Evolutionary conservation across 2,888 invertebrate genomes (phyloP).

Genomic region (Escarpia spicata): DNA sequence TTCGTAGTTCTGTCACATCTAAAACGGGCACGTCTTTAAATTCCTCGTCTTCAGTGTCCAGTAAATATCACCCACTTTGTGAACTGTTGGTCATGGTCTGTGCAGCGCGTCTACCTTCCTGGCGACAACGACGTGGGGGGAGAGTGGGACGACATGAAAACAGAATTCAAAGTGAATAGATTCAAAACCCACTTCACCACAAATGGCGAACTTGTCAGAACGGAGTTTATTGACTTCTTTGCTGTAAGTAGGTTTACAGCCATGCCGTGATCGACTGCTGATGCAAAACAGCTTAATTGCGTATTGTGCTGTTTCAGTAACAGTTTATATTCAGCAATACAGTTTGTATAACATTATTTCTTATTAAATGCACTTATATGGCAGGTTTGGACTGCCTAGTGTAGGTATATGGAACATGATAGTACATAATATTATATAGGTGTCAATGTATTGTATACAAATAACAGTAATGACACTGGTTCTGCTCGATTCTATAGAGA

Average conservation of each 20-base stretch:
- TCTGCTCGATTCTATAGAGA: too few species aligned
- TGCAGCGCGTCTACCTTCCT: slow-evolving; percentile 78
- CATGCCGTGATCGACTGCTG: neutral
- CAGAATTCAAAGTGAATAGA: slow-evolving; percentile 74
- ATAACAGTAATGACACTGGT: too few species aligned
- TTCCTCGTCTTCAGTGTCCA: neutral
- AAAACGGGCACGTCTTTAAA: neutral
- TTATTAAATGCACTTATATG: too few species aligned
- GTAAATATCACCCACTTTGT: neutral
- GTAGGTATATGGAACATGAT: too few species aligned
- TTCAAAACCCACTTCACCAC: slow-evolving; percentile 69
- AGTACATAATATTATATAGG: too few species aligned
- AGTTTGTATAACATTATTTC: too few species aligned
- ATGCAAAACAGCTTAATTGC: neutral
- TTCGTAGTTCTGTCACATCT: neutral
- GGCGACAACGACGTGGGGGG: slow-evolving; percentile 99
- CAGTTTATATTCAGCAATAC: too few species aligned
- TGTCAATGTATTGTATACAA: too few species aligned
- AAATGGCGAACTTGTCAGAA: slow-evolving; percentile 56
- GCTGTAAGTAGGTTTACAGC: slow-evolving; percentile 54
- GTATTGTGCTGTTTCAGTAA: too few species aligned
- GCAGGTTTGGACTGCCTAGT: too few species aligned
- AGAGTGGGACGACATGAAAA: slow-evolving; percentile 70
- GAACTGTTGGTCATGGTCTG: slow-evolving; percentile 28
- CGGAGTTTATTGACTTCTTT: slow-evolving; percentile 64